Evolutionary conservation across 1,140 invertebrate species (phyloP), one percentile per base, ranked within the genome.

Genomic region (Brachionus paranguensis): DNA sequence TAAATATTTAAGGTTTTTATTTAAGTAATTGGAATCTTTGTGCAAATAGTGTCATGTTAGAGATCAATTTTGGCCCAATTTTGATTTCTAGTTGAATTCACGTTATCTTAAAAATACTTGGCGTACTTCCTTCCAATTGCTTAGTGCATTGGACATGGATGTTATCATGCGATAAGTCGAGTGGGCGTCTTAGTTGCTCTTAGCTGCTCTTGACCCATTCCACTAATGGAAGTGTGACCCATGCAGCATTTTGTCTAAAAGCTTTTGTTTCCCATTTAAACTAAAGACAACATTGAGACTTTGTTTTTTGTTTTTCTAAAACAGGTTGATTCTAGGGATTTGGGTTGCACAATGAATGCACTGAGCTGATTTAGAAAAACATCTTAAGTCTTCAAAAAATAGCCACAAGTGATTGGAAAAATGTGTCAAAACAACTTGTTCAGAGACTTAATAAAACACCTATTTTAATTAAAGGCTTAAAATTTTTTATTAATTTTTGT

Each of bases 391-490:
- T 68, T 68, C 20, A 68, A 72, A 72, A n/a, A 72, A 41, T 72
- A 72, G 68, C 68, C 68, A 72, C 68, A 72, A 72, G 68, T 72
- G 37, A 72, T 43, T 43, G 43, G 17, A 72, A 72, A 72, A 72
- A 72, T 72, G 68, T 72, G 68, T 43, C 43, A 72, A 72, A 72
- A 72, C 7, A 72, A 72, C 68, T 72, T 41, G 12, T 41, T 20
- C 47, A 72, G 41, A 72, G 33, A 41, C 1, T 72, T 72, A 72
- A 72, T 20, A 72, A 43, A 43, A 43, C 33, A 72, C 17, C 17
- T 47, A 43, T 72, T 68, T 72, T 72, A 72, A 72, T 72, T 72
- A 72, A 72, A 72, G n/a, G 68, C 68, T 72, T 72, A 43, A 41
- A 72, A 41, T 43, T 72, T 72, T 72, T 41, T 72, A 60, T 60